These are phyloP conservation scores for Hecatera dysodea DNA, from an alignment of 2,888 invertebrate species.

Conservation along the genomic window DNA sequence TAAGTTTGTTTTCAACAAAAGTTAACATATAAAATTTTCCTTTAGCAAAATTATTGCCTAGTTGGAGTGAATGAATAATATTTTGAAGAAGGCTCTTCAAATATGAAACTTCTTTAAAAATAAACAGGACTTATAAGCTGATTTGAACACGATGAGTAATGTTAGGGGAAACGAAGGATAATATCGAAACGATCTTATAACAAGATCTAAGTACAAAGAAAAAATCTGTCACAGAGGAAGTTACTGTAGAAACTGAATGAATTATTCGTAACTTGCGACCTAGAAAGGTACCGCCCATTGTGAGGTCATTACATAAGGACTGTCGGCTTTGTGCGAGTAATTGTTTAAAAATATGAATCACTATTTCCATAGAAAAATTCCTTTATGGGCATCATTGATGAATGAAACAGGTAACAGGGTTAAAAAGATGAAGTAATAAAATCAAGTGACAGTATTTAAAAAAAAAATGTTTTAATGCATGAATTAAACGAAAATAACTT, in stretches of 20 bases:
- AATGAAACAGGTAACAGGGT: conserved; percentile 13
- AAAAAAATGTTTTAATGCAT: neutral
- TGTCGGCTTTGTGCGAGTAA: conserved; percentile 54
- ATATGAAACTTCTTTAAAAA: conserved; percentile 23
- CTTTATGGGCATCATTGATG: conserved; percentile 28
- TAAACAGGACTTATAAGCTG: conserved; percentile 18
- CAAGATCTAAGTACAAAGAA: conserved; percentile 16
- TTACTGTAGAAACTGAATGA: conserved; percentile 64
- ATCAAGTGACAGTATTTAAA: neutral
- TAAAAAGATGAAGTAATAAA: conserved; percentile 3
- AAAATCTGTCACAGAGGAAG: conserved; percentile 37
- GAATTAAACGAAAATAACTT: neutral
- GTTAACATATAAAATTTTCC: neutral
- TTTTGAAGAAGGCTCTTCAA: neutral
- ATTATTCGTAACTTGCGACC: conserved; percentile 71
- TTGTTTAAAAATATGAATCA: conserved; percentile 66
- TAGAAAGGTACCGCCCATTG: conserved; percentile 66
- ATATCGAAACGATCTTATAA: conserved; percentile 20
- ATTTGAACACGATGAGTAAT: conserved; percentile 27
- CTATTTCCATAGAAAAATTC: conserved; percentile 46
- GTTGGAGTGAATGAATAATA: neutral
- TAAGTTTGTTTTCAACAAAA: neutral
- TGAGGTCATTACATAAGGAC: conserved; percentile 66
- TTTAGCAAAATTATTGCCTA: neutral
- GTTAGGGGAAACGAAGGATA: conserved; percentile 30